phyloP scores from a whole-genome alignment of 2,888 invertebrate genomes.

The Ophraella communa region DNA sequence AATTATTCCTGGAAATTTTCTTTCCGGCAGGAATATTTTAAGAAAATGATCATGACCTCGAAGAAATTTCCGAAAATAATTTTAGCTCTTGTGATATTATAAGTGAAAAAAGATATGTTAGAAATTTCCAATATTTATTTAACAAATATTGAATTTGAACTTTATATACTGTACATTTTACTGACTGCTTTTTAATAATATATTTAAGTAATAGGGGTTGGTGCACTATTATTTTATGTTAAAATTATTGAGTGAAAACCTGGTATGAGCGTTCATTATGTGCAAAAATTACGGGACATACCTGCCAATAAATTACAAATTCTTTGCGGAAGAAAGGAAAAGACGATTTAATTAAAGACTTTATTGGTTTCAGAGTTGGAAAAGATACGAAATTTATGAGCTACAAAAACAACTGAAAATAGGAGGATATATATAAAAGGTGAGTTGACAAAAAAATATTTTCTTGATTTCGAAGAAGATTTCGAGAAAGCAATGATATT shows the following conservation, averaged over 20 bases:
- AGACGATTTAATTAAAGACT: slow-evolving; percentile 11
- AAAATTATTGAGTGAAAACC: not conserved
- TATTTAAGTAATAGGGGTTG: too few relatives aligned
- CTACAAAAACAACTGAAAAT: slow-evolving; percentile 1
- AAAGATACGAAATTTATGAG: slow-evolving; percentile 6
- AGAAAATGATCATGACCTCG: too few relatives aligned
- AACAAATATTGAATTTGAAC: too few relatives aligned
- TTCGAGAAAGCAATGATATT: not conserved
- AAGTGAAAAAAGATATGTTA: too few relatives aligned
- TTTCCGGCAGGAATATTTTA: too few relatives aligned
- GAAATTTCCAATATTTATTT: too few relatives aligned
- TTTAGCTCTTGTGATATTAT: too few relatives aligned
- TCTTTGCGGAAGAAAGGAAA: not conserved
- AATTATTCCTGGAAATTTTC: too few relatives aligned
- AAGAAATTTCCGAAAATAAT: too few relatives aligned
- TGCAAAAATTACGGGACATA: not conserved
- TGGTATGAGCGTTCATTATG: not conserved
- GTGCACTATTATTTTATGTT: too few relatives aligned
- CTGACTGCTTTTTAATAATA: too few relatives aligned
- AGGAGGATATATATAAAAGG: slow-evolving; percentile 5
- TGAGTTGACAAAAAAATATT: slow-evolving; percentile 6
- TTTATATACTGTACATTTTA: too few relatives aligned
- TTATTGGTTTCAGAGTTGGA: slow-evolving; percentile 11
- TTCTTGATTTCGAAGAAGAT: not conserved
- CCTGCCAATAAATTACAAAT: slow-evolving; percentile 1